Percentiles rank a stretch among this genome's conserved stretches.
phyloP scores from a whole-genome alignment of 2,888 invertebrate species.

The Podabrus alpinus region DNA sequence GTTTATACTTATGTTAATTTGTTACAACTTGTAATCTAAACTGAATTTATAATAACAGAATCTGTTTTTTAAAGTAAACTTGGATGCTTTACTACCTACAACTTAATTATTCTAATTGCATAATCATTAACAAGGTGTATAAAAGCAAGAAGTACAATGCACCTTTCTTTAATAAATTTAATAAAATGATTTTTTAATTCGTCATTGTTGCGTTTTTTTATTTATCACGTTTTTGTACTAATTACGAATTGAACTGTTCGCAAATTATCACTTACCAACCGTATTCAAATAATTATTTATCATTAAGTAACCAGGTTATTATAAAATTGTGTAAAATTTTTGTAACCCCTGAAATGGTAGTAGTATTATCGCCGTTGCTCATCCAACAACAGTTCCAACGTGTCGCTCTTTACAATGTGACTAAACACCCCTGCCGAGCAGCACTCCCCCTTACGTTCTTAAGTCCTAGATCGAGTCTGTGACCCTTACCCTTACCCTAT shows the following conservation, averaged over 20 bases:
- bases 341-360: constrained; percentile 13
- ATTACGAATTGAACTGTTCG: too few relatives aligned
- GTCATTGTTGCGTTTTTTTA: too few relatives aligned
- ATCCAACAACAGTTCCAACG: constrained; percentile 33
- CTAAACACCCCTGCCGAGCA: constrained; percentile 36
- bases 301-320: too few relatives aligned
- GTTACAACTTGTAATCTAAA: neutral
- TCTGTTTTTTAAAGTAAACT: neutral
- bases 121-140: neutral
- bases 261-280: too few relatives aligned
- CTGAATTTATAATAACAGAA: neutral
- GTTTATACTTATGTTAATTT: neutral
- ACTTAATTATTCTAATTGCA: neutral
- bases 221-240: too few relatives aligned
- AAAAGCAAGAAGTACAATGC: neutral
- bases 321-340: neutral
- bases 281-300: too few relatives aligned
- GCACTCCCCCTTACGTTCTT: constrained; percentile 25
- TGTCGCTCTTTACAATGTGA: constrained; percentile 36
- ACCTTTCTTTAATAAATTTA: too few relatives aligned
- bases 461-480: constrained; percentile 28
- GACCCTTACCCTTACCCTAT: constrained; percentile 40
- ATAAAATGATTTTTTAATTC: too few relatives aligned
- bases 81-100: neutral
- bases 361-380: constrained; percentile 31